phyloP scores from a whole-genome alignment of 2,888 invertebrate genomes.

The Harmothoe impar region DNA sequence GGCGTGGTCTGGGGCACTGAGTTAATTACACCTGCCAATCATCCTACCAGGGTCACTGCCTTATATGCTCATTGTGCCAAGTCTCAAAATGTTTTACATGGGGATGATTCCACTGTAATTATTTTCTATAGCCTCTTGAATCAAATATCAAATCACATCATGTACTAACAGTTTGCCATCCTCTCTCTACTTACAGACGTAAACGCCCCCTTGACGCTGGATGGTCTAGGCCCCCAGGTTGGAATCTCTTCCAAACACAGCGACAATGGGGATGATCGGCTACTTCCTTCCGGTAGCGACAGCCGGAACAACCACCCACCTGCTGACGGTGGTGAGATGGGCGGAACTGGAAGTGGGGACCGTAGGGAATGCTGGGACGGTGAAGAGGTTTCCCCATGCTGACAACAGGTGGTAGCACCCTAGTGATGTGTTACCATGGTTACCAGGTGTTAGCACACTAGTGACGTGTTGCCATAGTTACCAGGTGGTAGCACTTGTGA shows the following conservation, averaged over 20 bases:
- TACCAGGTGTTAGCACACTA: neutral
- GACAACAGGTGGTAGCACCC: slow-evolving; percentile 16
- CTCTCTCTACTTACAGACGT: slow-evolving; percentile 36
- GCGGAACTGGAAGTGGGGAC: slow-evolving; percentile 14
- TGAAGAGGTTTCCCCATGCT: slow-evolving; percentile 61
- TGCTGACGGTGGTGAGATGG: slow-evolving; percentile 44
- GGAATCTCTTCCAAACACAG: slow-evolving; percentile 47
- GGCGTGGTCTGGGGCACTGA: no score
- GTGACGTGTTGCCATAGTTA: neutral
- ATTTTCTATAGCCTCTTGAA: no score
- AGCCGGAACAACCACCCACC: slow-evolving; percentile 56
- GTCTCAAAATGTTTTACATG: no score
- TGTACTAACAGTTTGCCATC: no score
- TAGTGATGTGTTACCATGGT: slow-evolving; percentile 1
- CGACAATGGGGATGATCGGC: slow-evolving; percentile 46
- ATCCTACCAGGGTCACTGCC: no score
- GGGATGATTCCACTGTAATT: no score
- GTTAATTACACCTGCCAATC: no score
- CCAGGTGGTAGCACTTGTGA: neutral
- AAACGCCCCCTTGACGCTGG: slow-evolving; percentile 35
- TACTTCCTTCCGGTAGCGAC: slow-evolving; percentile 30
- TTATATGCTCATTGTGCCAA: no score
- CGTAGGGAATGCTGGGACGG: slow-evolving; percentile 54
- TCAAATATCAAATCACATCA: no score
- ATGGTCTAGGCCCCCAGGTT: slow-evolving; percentile 39